Conservation (phyloP, 2,797 vertebrate genomes). For the Pipistrellus pipistrellus region DNA sequence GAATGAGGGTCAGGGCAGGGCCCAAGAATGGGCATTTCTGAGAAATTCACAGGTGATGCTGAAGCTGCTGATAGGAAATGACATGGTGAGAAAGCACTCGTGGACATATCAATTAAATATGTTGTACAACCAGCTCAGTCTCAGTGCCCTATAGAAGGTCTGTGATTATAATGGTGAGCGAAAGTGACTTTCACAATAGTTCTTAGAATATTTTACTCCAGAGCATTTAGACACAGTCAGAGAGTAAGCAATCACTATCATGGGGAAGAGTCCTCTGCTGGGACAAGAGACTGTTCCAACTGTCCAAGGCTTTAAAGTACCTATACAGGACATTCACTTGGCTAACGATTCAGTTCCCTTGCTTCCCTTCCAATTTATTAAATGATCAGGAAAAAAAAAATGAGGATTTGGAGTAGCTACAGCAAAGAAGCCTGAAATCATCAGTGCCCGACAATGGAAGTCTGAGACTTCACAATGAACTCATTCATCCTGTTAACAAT, state of each 20-base stretch:
- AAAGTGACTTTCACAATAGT: not conserved
- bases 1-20: not conserved
- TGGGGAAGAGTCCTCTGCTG: not conserved
- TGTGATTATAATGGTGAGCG: not conserved
- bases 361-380: not conserved
- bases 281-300: not conserved
- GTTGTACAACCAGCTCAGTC: not conserved
- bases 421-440: conserved; percentile 31
- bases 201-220: conserved; percentile 29
- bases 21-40: no score
- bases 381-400: conserved; percentile 55
- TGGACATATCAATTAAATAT: not conserved
- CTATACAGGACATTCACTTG: not conserved
- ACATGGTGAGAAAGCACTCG: not conserved
- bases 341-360: not conserved
- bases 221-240: not conserved
- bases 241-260: not conserved
- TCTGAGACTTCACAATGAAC: not conserved
- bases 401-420: not conserved
- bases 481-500: conserved; percentile 8
- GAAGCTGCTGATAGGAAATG: not conserved
- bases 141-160: not conserved
- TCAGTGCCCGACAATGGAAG: not conserved
- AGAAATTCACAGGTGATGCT: not conserved
- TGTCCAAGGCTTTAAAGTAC: not conserved